These are phyloP conservation scores for Paedocypris sp. DNA, from an alignment of 2,113 vertebrate genomes.

Conservation along the genomic window DNA sequence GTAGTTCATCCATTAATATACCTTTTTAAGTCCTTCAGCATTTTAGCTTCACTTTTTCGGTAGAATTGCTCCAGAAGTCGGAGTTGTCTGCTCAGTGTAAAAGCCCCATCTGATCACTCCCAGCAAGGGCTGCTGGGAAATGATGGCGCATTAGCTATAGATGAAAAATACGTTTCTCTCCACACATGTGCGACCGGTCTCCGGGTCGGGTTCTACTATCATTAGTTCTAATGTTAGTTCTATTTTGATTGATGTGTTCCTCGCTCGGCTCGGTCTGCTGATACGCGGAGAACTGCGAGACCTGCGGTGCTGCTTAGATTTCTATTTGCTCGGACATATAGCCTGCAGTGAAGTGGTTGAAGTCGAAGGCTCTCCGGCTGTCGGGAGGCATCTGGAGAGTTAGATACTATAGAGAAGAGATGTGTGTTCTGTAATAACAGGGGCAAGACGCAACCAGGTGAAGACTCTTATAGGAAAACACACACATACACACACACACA, in stretches of 20 bases:
- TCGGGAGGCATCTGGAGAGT: neutral
- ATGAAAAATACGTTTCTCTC: conserved; percentile 21
- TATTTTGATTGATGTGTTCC: conserved; percentile 4
- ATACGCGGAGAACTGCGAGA: neutral
- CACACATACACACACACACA: too few species aligned
- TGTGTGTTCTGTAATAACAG: conserved; percentile 2
- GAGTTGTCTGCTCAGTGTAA: neutral
- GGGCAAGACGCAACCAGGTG: neutral
- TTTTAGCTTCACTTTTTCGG: neutral
- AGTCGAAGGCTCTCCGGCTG: neutral
- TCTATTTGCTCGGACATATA: conserved; percentile 1
- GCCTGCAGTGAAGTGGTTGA: conserved; percentile 2
- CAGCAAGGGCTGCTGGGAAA: conserved; percentile 1
- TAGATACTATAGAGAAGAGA: neutral
- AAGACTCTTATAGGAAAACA: conserved; percentile 18
- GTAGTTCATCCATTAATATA: too few species aligned
- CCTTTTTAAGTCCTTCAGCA: too few species aligned
- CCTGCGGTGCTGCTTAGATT: neutral
- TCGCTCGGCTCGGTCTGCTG: neutral
- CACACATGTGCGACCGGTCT: conserved; percentile 3
- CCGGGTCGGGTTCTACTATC: conserved; percentile 4
- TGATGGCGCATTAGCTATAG: conserved; percentile 1
- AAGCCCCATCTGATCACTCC: neutral
- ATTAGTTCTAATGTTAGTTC: conserved; percentile 10
- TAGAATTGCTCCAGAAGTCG: neutral